Percentiles rank a stretch among this genome's conserved stretches.
These are phyloP conservation scores for Nesogale talazaci DNA, from an alignment of 2,113 vertebrate species.

Conservation along the genomic window DNA sequence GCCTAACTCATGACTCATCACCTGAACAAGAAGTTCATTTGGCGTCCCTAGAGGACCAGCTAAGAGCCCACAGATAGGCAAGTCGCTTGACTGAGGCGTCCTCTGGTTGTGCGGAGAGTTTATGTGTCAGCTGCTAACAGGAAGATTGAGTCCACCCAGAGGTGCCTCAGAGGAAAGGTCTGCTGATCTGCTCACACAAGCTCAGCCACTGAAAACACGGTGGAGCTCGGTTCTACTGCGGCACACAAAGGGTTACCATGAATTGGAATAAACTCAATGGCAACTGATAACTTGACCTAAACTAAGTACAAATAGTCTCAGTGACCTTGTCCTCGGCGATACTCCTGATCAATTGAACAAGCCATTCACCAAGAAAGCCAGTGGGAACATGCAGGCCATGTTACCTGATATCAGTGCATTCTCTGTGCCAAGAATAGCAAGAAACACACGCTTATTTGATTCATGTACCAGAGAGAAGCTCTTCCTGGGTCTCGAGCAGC, in stretches of 20 bases:
- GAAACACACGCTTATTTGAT: slow-evolving; percentile 1
- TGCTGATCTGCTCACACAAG: background rate
- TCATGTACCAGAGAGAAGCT: slow-evolving; percentile 7
- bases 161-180: background rate
- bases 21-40: background rate
- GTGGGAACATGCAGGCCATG: background rate
- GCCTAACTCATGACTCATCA: background rate
- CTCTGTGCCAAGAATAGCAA: slow-evolving; percentile 24
- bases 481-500: background rate
- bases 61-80: background rate
- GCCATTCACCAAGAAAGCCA: slow-evolving; percentile 9
- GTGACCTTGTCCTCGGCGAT: slow-evolving; percentile 8
- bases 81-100: background rate
- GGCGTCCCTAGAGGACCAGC: background rate
- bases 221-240: background rate
- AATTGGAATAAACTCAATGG: background rate
- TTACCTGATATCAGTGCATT: background rate
- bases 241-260: background rate
- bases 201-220: background rate
- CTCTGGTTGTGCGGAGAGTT: background rate
- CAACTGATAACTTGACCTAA: background rate
- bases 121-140: background rate
- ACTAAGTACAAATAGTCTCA: background rate
- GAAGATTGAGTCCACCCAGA: background rate
- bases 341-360: background rate